Evolutionary conservation across 2,113 vertebrate genomes (phyloP), one percentile per base, ranked within the genome.

Genomic region (Daphoenositta chrysoptera): DNA sequence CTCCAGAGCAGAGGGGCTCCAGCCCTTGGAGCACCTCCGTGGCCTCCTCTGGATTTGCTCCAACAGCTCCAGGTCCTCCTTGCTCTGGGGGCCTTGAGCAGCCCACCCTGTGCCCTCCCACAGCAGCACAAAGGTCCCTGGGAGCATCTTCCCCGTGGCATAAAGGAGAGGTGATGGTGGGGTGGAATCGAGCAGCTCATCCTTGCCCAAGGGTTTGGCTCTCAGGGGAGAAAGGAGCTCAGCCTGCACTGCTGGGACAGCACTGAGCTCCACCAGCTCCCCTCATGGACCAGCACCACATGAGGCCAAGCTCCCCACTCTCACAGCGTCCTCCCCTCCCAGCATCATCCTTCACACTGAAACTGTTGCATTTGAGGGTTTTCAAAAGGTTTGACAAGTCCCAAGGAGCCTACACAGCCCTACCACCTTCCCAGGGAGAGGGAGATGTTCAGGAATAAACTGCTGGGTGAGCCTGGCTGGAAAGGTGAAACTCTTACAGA

Each of bases 21-120:
- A n/a, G 56, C 20, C 47, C 47, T n/a, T 7, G 28, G n/a, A 54
- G 28, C 1, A 21, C 21, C n/a, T 39, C 3, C 0, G 0, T 14
- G n/a, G n/a, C 15, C 23, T 53, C 64, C n/a, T 39, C 73, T 39
- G 47, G 39, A n/a, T 8, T 39, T 0, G 0, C 14, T 86, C 44
- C 53, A 77, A 0, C 45, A 69, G 28, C 19, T 69, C 64, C n/a
- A 39, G 0, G 7, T 30, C 47, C 23, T n/a, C 15, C 33, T 30
- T 4, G 10, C 3, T 0, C 0, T 53, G 47, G 23, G 7, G 6
- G 6, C n/a, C 16, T 19, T 15, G 40, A 73, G 48, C 17, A 37
- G 33, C 68, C 6, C 9, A 2, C 17, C 33, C 50, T 48, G 70
- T 24, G 42, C 40, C 40, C 69, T 39, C 28, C 48, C 51, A 30